Evolutionary conservation across 2,888 invertebrate species (phyloP).

Genomic region (Volucella zonaria): DNA sequence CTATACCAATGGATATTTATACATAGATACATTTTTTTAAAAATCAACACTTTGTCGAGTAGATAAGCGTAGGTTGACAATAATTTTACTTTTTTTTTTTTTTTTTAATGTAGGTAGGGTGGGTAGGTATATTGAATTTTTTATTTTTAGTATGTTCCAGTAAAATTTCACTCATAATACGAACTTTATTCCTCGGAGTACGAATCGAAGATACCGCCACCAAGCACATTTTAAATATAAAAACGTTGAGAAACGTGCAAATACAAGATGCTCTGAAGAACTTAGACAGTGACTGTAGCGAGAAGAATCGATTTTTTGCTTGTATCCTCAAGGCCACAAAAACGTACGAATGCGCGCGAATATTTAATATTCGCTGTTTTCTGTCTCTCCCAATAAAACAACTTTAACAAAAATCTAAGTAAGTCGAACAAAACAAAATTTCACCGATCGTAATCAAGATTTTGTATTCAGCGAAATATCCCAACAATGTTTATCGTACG

Average conservation of each 20-base stretch:
- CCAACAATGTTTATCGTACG: slow-evolving; percentile 36
- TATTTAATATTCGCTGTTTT: slow-evolving; percentile 50
- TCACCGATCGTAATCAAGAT: slow-evolving; percentile 55
- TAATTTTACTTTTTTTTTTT: no score
- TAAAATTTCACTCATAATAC: slow-evolving; percentile 27
- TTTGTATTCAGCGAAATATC: slow-evolving; percentile 57
- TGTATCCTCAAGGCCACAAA: slow-evolving; percentile 53
- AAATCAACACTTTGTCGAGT: no score
- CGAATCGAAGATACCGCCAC: slow-evolving; percentile 42
- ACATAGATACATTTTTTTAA: no score
- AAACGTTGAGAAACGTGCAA: slow-evolving; percentile 46
- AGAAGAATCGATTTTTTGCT: slow-evolving; percentile 44
- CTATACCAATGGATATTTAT: no score
- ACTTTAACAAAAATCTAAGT: slow-evolving; percentile 24
- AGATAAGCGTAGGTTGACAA: no score
- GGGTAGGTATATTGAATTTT: slow-evolving; percentile 6
- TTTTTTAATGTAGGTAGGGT: background rate
- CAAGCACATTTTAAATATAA: slow-evolving; percentile 57
- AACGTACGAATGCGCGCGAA: slow-evolving; percentile 60
- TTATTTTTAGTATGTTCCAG: background rate
- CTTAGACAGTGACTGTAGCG: slow-evolving; percentile 48
- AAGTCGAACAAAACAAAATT: slow-evolving; percentile 45
- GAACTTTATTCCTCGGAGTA: slow-evolving; percentile 50
- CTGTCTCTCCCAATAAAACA: slow-evolving; percentile 26
- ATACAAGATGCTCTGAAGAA: slow-evolving; percentile 49